phyloP scores from a whole-genome alignment of 2,113 vertebrate species.

The Tylochromis polylepis region DNA sequence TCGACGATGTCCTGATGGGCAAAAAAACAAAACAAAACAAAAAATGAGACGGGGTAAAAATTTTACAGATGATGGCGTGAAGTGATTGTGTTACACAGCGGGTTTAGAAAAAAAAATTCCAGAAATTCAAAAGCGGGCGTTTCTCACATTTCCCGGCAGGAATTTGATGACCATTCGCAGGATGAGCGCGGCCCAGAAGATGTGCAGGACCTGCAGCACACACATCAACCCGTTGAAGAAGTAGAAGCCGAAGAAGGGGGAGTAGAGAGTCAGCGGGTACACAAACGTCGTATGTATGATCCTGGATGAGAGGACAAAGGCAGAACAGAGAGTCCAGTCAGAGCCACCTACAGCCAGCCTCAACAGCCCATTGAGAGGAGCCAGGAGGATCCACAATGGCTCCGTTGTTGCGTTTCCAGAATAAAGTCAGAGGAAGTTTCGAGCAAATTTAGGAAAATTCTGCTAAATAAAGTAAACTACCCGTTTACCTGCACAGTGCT shows the following conservation, averaged over 20 bases:
- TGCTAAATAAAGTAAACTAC: not conserved
- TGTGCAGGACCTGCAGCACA: conserved; percentile 85
- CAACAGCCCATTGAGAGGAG: conserved; percentile 34
- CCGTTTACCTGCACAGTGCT: not conserved
- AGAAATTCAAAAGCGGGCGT: not conserved
- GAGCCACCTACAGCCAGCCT: conserved; percentile 31
- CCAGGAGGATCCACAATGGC: conserved; percentile 14
- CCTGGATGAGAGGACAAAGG: conserved; percentile 67
- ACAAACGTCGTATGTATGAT: conserved; percentile 85
- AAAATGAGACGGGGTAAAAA: not conserved
- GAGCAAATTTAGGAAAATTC: not conserved
- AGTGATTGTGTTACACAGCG: not conserved
- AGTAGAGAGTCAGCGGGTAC: conserved; percentile 81
- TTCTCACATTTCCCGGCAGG: conserved; percentile 86
- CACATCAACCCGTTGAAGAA: conserved; percentile 91
- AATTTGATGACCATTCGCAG: conserved; percentile 93
- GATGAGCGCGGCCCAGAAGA: conserved; percentile 92
- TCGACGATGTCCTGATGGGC: conserved; percentile 74
- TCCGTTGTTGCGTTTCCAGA: conserved; percentile 13
- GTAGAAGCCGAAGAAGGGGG: conserved; percentile 87
- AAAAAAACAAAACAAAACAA: too few relatives aligned
- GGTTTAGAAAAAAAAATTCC: not conserved
- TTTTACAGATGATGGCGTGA: not conserved
- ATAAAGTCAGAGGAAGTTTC: not conserved
- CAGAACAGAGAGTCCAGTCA: conserved; percentile 58